Evolutionary conservation across 2,113 vertebrate species (phyloP).

Genomic region (Sialia sialis): DNA sequence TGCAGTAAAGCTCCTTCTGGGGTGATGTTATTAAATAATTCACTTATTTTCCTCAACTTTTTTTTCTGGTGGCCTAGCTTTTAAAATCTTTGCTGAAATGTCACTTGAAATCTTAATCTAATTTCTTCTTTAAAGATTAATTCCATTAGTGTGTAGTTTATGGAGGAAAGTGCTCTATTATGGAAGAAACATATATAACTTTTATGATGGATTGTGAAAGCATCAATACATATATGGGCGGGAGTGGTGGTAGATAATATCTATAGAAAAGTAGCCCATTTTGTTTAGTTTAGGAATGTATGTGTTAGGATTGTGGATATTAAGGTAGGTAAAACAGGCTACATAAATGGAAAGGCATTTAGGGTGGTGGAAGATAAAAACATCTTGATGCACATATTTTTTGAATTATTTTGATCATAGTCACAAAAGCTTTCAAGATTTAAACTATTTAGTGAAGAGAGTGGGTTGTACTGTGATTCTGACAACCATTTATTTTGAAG

Average conservation of each 20-base stretch:
- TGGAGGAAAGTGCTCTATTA: neutral
- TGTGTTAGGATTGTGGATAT: neutral
- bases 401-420: neutral
- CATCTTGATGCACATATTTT: neutral
- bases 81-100: neutral
- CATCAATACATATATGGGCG: neutral
- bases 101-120: neutral
- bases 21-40: slow-evolving; percentile 21
- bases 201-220: neutral
- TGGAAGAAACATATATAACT: neutral
- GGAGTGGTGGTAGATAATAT: neutral
- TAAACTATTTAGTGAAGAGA: neutral
- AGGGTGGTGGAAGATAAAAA: neutral
- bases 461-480: neutral
- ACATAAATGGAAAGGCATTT: neutral
- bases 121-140: neutral
- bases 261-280: neutral
- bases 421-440: neutral
- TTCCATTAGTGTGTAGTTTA: neutral
- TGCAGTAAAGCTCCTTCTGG: neutral
- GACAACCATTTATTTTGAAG: neutral
- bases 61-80: neutral
- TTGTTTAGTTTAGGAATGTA: neutral
- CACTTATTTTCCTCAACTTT: neutral
- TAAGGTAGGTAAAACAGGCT: neutral